phyloP scores from a whole-genome alignment of 2,888 invertebrate species.

The Linnaemya vulpina region DNA sequence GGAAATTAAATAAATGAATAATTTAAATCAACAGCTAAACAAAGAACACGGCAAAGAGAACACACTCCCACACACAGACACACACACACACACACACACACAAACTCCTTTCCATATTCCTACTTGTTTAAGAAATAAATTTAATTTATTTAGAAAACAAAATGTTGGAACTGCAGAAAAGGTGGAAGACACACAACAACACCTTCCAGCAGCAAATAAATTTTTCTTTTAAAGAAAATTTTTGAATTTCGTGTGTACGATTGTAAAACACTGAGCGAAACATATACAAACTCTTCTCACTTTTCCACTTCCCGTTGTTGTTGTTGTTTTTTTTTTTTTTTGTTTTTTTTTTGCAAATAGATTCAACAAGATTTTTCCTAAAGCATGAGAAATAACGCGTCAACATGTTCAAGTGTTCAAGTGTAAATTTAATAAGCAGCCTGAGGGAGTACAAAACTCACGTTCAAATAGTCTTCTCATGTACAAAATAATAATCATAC shows the following conservation, averaged over 20 bases:
- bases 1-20: conserved; percentile 63
- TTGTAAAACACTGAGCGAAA: neutral
- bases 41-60: neutral
- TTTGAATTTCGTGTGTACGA: conserved; percentile 2
- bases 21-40: conserved; percentile 45
- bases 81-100: no score
- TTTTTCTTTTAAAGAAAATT: conserved; percentile 25
- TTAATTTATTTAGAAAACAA: conserved; percentile 58
- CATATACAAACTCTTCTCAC: neutral
- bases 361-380: conserved; percentile 63
- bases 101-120: neutral
- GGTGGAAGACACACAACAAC: neutral
- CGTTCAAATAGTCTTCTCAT: conserved; percentile 54
- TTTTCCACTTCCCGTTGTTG: neutral
- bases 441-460: conserved; percentile 65
- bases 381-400: conserved; percentile 71
- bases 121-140: conserved; percentile 38
- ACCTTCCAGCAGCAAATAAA: conserved; percentile 50
- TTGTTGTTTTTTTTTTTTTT: neutral
- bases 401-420: conserved; percentile 72
- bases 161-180: conserved; percentile 36
- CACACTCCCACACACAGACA: no score
- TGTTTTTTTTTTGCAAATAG: conserved; percentile 24
- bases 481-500: conserved; percentile 31
- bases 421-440: conserved; percentile 73